Conservation (phyloP, 2,888 invertebrate genomes). For the Eledone cirrhosa region DNA sequence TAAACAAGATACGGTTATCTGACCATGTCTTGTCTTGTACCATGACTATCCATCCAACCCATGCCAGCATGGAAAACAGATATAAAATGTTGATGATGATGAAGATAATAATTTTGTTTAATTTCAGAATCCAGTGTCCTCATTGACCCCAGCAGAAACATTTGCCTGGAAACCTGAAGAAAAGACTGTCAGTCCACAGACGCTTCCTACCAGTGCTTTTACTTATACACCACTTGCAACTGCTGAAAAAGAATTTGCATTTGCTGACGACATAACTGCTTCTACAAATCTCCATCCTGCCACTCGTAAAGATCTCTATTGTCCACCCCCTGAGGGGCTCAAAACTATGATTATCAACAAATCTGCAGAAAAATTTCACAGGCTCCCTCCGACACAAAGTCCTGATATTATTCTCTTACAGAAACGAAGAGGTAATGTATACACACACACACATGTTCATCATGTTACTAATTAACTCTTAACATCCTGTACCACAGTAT, state of each 20-base stretch:
- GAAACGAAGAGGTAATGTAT: constrained; percentile 81
- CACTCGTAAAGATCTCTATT: neutral
- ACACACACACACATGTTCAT: no score
- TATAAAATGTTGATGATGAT: no score
- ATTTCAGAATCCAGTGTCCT: constrained; percentile 23
- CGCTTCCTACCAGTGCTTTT: neutral
- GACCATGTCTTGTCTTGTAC: no score
- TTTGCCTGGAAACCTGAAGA: constrained; percentile 36
- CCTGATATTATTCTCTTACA: constrained; percentile 87
- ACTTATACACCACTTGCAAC: neutral
- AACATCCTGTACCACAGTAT: no score
- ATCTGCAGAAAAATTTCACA: constrained; percentile 45
- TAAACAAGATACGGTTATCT: no score
- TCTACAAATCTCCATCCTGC: neutral
- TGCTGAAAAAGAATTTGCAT: neutral
- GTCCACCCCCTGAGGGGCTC: constrained; percentile 36
- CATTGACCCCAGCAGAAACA: constrained; percentile 35
- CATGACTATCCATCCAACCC: no score
- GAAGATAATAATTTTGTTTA: neutral
- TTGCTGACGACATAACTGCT: neutral
- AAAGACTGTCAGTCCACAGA: neutral
- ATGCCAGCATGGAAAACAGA: no score
- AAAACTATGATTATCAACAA: constrained; percentile 31
- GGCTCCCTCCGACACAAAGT: constrained; percentile 82
- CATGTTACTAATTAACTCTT: no score